These are phyloP conservation scores for Oryzias woworae DNA, from an alignment of 2,113 vertebrate species.

Conservation along the genomic window DNA sequence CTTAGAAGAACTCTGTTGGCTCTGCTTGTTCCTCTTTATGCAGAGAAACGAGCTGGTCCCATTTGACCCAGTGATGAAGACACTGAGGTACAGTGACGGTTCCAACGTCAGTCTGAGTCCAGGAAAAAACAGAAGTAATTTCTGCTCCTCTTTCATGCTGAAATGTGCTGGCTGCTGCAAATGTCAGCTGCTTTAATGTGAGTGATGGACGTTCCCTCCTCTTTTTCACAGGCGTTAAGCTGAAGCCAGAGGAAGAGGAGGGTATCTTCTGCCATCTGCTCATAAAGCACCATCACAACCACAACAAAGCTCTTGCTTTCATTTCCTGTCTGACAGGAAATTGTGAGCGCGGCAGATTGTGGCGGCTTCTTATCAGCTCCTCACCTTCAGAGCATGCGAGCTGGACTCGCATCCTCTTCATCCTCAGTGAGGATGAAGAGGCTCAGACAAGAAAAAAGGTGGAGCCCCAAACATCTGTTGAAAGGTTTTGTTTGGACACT, in stretches of 20 bases:
- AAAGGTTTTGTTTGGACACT: too few relatives aligned
- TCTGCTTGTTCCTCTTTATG: too few relatives aligned
- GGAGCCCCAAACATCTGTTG: too few relatives aligned
- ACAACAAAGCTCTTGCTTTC: constrained; percentile 81
- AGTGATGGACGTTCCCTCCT: constrained; percentile 29
- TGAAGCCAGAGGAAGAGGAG: constrained; percentile 10
- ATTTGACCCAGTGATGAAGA: too few relatives aligned
- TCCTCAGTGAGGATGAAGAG: constrained; percentile 24
- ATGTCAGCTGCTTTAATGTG: constrained; percentile 55
- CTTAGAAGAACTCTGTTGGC: too few relatives aligned
- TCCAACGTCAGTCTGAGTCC: too few relatives aligned
- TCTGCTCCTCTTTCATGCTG: not conserved
- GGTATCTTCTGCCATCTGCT: constrained; percentile 73
- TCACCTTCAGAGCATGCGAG: constrained; percentile 3
- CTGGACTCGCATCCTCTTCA: too few relatives aligned
- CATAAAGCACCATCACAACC: constrained; percentile 56
- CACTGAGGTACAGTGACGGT: too few relatives aligned
- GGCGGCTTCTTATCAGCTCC: constrained; percentile 52
- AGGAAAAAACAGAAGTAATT: too few relatives aligned
- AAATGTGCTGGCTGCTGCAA: constrained; percentile 44
- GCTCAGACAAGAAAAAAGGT: not conserved
- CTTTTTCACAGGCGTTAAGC: constrained; percentile 38
- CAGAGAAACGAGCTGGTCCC: too few relatives aligned
- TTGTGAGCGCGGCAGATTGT: constrained; percentile 76
- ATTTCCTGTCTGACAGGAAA: constrained; percentile 96